Base-by-base conservation (phyloP, 2,797 vertebrate species). In the Oryzias sinensis region DNA sequence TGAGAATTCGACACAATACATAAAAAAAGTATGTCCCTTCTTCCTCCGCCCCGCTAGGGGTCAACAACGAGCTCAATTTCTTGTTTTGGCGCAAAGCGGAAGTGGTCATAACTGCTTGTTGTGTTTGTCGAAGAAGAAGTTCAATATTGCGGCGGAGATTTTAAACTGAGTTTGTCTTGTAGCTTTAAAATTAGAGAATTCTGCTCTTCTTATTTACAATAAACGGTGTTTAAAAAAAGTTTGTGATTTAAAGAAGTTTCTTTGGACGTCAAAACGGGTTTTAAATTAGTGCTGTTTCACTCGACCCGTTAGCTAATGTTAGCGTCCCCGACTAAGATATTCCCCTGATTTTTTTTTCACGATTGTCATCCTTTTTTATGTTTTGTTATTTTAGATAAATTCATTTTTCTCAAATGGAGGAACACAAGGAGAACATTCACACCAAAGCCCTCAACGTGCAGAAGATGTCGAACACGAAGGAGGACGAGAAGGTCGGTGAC, bases 351-450 rank as follows among this genome's bases (percentile, higher is more conserved):
- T 37, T 14, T n/a, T 15, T 11, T 50, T 18, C 3, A 14, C 27
- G 6, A 29, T 14, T 43, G 53, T 33, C 18, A 20, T 53, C 4
- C 18, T 29, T 17, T 0, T 1, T 0, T 16, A 1, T 7, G 4
- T 17, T 49, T 52, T 11, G 9, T 37, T 37, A 37, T 37, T 40
- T 4, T 49, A 33, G 22, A 27, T 53, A 25, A 17, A 15, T 9
- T 17, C 47, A 72, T 70, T 37, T 37, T 37, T 37, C 20, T 37
- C 7, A 29, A 76, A 92, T 92, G 90, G 88, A 89, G 27, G 90
- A 92, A 53, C 88, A 87, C 65, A 91, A 91, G 73, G 90, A 92
- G 67, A 91, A 92, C 20, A 81, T 91, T 25, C 59, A 84, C 1
- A 41, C 50, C 3, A 44, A 80, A 48, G 71, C 80, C 68, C 62